A percentile compares a stretch with the other conserved stretches of the same genome.
Evolutionary conservation across 2,113 vertebrate species (phyloP).

Genomic region (Cryptoleucopteryx plumbea): DNA sequence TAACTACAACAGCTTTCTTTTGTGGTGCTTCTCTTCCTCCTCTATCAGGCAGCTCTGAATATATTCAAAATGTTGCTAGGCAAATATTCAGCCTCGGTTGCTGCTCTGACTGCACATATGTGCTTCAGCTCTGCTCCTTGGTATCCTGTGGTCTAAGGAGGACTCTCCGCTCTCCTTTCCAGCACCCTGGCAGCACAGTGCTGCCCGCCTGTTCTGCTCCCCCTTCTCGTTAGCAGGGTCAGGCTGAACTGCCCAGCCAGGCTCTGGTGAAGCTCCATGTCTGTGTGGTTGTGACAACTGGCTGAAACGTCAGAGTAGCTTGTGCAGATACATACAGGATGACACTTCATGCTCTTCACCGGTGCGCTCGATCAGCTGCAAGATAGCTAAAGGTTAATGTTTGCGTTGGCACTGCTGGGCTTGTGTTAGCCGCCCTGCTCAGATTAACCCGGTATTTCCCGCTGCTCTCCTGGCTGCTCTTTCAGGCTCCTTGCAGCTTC

Average conservation of each 20-base stretch:
- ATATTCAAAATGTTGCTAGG: neutral
- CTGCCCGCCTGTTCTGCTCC: neutral
- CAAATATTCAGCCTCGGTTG: neutral
- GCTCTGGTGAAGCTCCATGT: neutral
- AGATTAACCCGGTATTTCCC: neutral
- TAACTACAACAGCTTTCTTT: neutral
- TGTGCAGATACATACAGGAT: neutral
- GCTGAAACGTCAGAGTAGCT: neutral
- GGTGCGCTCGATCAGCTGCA: neutral
- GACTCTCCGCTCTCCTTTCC: neutral
- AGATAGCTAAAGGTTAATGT: neutral
- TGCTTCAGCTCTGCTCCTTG: neutral
- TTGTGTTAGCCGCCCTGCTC: neutral
- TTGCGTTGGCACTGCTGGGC: rapidly evolving
- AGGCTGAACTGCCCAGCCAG: neutral
- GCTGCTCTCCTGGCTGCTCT: neutral
- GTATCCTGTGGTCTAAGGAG: neutral
- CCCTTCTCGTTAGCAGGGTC: neutral
- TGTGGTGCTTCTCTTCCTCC: neutral
- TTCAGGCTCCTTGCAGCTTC: neutral
- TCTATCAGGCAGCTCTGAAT: neutral
- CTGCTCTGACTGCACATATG: neutral
- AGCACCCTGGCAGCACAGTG: neutral
- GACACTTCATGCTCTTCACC: neutral
- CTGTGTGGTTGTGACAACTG: neutral